Conservation (phyloP, 2,797 vertebrate genomes). For the Protosalanx chinensis region DNA sequence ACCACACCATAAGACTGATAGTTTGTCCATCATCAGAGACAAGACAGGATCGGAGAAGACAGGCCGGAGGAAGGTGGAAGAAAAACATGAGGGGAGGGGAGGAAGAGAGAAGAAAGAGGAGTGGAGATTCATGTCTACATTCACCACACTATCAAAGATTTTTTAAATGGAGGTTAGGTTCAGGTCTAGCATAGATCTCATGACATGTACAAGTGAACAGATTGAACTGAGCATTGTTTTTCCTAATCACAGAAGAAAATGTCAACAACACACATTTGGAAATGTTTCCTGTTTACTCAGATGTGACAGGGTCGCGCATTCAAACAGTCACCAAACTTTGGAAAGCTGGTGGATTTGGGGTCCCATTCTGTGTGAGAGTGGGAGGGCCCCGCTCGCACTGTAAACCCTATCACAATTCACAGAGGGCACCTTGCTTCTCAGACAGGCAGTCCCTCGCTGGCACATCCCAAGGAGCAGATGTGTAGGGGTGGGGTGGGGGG, state of each 20-base stretch:
- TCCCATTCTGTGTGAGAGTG: slow-evolving; percentile 34
- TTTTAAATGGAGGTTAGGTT: too few relatives aligned
- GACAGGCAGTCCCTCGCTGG: slow-evolving; percentile 63
- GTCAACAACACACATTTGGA: too few relatives aligned
- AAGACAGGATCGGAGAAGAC: background rate
- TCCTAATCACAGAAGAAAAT: too few relatives aligned
- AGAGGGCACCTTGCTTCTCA: slow-evolving; percentile 50
- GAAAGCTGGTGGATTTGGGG: background rate
- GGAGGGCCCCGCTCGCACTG: slow-evolving; percentile 27
- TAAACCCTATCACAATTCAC: slow-evolving; percentile 35
- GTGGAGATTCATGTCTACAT: too few relatives aligned
- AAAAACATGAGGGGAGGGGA: background rate
- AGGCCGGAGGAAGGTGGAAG: slow-evolving; percentile 10
- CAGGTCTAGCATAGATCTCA: too few relatives aligned
- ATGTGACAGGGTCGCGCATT: too few relatives aligned
- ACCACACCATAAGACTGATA: slow-evolving; percentile 80
- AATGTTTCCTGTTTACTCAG: too few relatives aligned
- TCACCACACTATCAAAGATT: too few relatives aligned
- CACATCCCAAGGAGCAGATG: slow-evolving; percentile 77
- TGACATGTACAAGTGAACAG: too few relatives aligned
- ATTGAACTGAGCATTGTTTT: too few relatives aligned
- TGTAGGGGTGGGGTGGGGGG: slow-evolving; percentile 61
- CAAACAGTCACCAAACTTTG: too few relatives aligned
- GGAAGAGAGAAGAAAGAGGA: background rate
- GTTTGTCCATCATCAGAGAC: slow-evolving; percentile 43